phyloP scores from a whole-genome alignment of 2,888 invertebrate species.

The Nephrotoma guestfalica region DNA sequence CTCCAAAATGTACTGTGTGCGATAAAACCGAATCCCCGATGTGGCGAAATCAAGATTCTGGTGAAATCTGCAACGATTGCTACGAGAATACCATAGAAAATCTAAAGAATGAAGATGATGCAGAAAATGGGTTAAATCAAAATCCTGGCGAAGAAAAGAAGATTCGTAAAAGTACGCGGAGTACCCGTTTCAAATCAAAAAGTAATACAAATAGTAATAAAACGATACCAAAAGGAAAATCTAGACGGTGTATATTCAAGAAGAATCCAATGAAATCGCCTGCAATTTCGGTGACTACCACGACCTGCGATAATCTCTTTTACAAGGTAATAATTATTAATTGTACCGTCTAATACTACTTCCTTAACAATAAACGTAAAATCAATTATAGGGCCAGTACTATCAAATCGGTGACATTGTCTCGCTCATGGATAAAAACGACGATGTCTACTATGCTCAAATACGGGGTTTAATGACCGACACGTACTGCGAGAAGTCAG shows the following conservation, averaged over 20 bases:
- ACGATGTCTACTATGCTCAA: slow-evolving; percentile 76
- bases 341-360: not conserved
- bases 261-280: slow-evolving; percentile 65
- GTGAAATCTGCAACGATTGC: slow-evolving; percentile 65
- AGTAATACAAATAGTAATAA: slow-evolving; percentile 23
- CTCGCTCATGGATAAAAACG: slow-evolving; percentile 60
- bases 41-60: slow-evolving; percentile 55
- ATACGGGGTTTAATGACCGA: slow-evolving; percentile 79
- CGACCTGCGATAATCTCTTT: slow-evolving; percentile 66
- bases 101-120: slow-evolving; percentile 18
- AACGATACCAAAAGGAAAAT: slow-evolving; percentile 47
- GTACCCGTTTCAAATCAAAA: slow-evolving; percentile 33
- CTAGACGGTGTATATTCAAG: slow-evolving; percentile 63
- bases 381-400: slow-evolving; percentile 46
- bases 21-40: slow-evolving; percentile 51
- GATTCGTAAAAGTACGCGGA: slow-evolving; percentile 20
- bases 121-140: slow-evolving; percentile 20
- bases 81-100: slow-evolving; percentile 25
- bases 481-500: slow-evolving; percentile 87
- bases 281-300: slow-evolving; percentile 62
- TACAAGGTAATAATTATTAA: slow-evolving; percentile 39
- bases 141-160: slow-evolving; percentile 25
- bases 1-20: slow-evolving; percentile 54
- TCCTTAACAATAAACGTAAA: too few relatives aligned
- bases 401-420: slow-evolving; percentile 87